These are phyloP conservation scores for Cariama cristata DNA, from an alignment of 2,113 vertebrate species.

Conservation along the genomic window DNA sequence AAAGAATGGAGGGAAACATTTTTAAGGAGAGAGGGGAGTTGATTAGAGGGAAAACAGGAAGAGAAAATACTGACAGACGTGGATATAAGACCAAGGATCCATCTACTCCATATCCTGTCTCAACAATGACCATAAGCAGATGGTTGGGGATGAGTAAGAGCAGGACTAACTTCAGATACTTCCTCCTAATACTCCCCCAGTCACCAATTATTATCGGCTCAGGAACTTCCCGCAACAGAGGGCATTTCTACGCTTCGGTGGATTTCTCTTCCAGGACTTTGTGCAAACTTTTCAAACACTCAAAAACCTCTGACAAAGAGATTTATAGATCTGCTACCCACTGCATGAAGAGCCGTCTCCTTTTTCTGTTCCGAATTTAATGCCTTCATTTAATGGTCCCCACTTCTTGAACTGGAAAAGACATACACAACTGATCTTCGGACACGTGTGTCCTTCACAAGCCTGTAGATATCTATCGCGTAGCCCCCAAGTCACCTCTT, in stretches of 20 bases:
- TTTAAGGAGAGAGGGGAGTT: slow-evolving; percentile 26
- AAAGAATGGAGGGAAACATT: slow-evolving; percentile 66
- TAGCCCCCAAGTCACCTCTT: neutral
- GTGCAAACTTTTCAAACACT: neutral
- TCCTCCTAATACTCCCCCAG: slow-evolving; percentile 62
- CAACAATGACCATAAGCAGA: slow-evolving; percentile 68
- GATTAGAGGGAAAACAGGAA: slow-evolving; percentile 64
- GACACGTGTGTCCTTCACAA: neutral
- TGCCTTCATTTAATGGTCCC: neutral
- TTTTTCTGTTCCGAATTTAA: neutral
- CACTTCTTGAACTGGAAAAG: neutral
- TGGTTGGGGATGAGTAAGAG: slow-evolving; percentile 61
- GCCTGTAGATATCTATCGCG: neutral
- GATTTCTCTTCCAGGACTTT: neutral
- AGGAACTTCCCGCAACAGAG: neutral
- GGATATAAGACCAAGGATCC: slow-evolving; percentile 49
- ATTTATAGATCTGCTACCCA: neutral
- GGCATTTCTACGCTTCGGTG: neutral
- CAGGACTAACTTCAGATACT: slow-evolving; percentile 27
- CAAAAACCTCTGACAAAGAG: neutral
- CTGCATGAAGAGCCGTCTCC: neutral
- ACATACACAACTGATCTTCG: neutral
- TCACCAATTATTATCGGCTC: slow-evolving; percentile 35
- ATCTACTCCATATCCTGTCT: slow-evolving; percentile 60
- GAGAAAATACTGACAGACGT: slow-evolving; percentile 51